phyloP scores from a whole-genome alignment of 2,888 invertebrate species.

The Gastracanthus pulcherrimus region DNA sequence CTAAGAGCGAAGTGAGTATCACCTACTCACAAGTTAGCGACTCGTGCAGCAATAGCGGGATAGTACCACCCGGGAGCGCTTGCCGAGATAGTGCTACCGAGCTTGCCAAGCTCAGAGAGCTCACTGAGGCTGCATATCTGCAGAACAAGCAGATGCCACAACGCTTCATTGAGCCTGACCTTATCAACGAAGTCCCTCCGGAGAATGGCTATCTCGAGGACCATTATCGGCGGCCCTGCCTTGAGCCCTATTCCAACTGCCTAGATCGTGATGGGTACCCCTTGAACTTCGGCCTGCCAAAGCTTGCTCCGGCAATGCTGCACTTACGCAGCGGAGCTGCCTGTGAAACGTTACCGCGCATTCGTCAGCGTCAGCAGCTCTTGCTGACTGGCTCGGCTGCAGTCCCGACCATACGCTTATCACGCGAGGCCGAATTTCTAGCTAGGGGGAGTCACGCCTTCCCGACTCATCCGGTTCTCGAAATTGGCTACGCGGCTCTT shows the following conservation, averaged over 20 bases:
- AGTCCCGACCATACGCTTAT: slow-evolving; percentile 80
- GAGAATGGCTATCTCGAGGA: not conserved
- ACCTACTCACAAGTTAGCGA: not conserved
- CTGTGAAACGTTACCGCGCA: slow-evolving; percentile 6
- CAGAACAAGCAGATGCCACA: slow-evolving; percentile 46
- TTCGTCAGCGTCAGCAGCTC: slow-evolving; percentile 77
- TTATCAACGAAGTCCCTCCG: slow-evolving; percentile 76
- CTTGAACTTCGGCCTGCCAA: slow-evolving; percentile 87
- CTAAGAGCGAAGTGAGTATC: no score
- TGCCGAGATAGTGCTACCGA: not conserved
- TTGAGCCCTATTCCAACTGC: slow-evolving; percentile 76
- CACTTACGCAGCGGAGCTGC: not conserved
- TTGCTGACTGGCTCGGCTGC: slow-evolving; percentile 79
- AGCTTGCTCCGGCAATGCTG: slow-evolving; percentile 78
- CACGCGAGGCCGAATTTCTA: slow-evolving; percentile 84
- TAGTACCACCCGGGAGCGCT: not conserved
- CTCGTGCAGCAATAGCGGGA: not conserved
- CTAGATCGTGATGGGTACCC: slow-evolving; percentile 89
- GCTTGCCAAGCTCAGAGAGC: slow-evolving; percentile 2
- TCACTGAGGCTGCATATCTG: not conserved
- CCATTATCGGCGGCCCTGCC: not conserved
- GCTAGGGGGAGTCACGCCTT: slow-evolving; percentile 76
- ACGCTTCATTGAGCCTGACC: slow-evolving; percentile 78
- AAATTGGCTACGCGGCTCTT: not conserved
- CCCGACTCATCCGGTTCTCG: slow-evolving; percentile 76